Conservation (phyloP, 2,113 vertebrate genomes). For the Paralichthys olivaceus region DNA sequence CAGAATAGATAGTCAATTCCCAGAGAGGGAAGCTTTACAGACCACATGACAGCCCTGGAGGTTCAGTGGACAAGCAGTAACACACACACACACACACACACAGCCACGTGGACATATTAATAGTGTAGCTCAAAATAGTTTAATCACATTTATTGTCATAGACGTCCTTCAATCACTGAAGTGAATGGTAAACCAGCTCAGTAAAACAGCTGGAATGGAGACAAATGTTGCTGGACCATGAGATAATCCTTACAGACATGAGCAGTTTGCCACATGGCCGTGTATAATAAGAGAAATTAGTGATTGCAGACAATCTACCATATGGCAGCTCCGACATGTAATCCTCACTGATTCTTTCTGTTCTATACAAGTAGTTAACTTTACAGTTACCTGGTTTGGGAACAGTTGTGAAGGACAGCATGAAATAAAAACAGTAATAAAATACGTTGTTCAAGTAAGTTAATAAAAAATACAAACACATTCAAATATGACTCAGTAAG, state of each 20-base stretch:
- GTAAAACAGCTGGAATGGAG: constrained; percentile 50
- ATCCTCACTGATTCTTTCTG: not conserved
- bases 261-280: constrained; percentile 47
- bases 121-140: constrained; percentile 37
- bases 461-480: no score
- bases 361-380: not conserved
- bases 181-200: constrained; percentile 43
- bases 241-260: constrained; percentile 51
- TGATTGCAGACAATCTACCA: constrained; percentile 25
- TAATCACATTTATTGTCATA: constrained; percentile 49
- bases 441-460: no score
- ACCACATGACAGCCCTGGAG: constrained; percentile 34
- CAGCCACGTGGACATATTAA: constrained; percentile 10
- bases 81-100: not conserved
- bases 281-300: constrained; percentile 43
- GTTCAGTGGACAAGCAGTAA: not conserved
- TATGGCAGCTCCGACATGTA: constrained; percentile 8
- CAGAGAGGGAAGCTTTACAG: constrained; percentile 50
- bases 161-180: constrained; percentile 33
- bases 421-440: not conserved
- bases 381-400: no score
- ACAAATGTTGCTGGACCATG: constrained; percentile 49
- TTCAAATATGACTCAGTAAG: no score
- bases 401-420: not conserved
- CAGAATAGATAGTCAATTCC: constrained; percentile 55